These are phyloP conservation scores for Ochropacha duplaris DNA, from an alignment of 2,888 invertebrate species.

Conservation along the genomic window DNA sequence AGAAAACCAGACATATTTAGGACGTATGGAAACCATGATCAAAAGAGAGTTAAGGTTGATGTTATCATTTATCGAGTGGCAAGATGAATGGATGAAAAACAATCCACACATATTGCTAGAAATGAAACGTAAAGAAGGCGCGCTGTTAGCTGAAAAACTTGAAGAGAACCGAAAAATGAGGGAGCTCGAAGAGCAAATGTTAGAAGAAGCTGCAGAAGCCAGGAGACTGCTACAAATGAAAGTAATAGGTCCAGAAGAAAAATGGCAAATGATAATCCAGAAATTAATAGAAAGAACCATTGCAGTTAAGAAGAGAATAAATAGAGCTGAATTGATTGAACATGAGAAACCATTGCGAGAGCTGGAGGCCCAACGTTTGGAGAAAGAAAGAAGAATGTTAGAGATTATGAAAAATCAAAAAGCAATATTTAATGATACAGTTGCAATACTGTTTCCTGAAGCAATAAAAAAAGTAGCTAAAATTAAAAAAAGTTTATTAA, in stretches of 20 bases:
- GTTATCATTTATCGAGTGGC: conserved; percentile 82
- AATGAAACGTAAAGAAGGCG: conserved; percentile 68
- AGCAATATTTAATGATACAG: conserved; percentile 85
- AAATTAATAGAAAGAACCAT: conserved; percentile 85
- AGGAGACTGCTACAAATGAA: conserved; percentile 64
- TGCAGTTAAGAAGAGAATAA: conserved; percentile 84
- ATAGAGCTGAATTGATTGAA: conserved; percentile 82
- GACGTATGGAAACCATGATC: conserved; percentile 71
- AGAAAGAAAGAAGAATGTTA: conserved; percentile 82
- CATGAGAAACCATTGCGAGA: conserved; percentile 84
- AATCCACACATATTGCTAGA: conserved; percentile 65
- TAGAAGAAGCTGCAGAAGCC: conserved; percentile 78
- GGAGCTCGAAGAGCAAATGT: conserved; percentile 71
- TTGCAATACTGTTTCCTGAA: conserved; percentile 84
- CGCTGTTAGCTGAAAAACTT: conserved; percentile 67
- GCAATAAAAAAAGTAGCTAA: conserved; percentile 75
- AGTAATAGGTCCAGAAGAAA: conserved; percentile 73
- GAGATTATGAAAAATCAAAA: conserved; percentile 83
- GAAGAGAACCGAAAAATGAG: conserved; percentile 62
- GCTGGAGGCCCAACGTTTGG: conserved; percentile 81
- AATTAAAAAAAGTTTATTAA: conserved; percentile 66
- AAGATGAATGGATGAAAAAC: conserved; percentile 80
- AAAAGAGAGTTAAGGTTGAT: conserved; percentile 80
- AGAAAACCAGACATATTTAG: conserved; percentile 63
- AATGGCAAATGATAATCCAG: conserved; percentile 85